Base-by-base conservation (phyloP, 2,797 vertebrate genomes). In the Benthosema pterotum region DNA sequence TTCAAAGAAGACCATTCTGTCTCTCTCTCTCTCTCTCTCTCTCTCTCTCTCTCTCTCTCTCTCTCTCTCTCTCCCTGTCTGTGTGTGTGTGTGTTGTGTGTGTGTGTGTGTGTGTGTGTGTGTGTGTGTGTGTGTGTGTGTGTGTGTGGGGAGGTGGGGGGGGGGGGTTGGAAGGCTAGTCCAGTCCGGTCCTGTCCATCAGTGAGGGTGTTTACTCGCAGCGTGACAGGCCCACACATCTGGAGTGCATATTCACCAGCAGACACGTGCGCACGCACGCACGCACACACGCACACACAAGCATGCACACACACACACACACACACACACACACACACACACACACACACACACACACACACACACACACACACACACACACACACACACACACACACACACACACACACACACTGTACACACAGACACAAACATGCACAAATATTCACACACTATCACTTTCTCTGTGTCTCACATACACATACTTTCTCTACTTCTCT, bases 181-280 rank as follows among this genome's bases (percentile, higher is more conserved):
- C 94, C 92, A 96, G 96, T 97, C 94, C 94, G 91, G 94, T 93
- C 91, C 94, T 97, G 96, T 98, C 96, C 95, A 94, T 99, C 97
- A 98, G 94, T 53, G 65, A 75, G 93, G 91, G 91, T 98, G 97
- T 98, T 98, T 99, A 98, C 96, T 94, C 94, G 95, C 93, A 93
- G 92, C 88, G 90, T 99, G 97, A 98, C 96, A 97, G 96, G 82
- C 95, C 93, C 92, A 97, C 97, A 99, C 97, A 99, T 99, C 97
- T 99, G 97, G 97, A 99, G 95, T 91, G 88, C 97, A 99, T 98
- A 98, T 98, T 97, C 95, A n/a, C n/a, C n/a, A n/a, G n/a, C n/a
- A n/a, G n/a, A n/a, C n/a, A n/a, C n/a, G n/a, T n/a, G n/a, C n/a
- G 95, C 95, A 91, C 76, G 76, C 85, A 83, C 88, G 86, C 87